Evolutionary conservation across 2,888 invertebrate genomes (phyloP).

Genomic region (Lochmaea crataegi): DNA sequence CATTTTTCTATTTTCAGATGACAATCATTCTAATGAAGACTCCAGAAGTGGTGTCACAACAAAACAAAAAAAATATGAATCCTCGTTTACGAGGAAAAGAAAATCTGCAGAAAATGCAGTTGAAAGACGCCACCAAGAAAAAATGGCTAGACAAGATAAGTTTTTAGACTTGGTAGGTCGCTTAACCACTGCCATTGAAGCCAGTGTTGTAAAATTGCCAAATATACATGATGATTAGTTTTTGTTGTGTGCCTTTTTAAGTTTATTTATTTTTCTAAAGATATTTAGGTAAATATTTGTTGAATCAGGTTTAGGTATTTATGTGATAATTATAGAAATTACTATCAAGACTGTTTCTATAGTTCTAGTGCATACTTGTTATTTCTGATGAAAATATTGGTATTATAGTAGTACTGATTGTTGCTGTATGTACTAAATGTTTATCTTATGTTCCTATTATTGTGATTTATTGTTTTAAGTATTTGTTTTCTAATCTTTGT

Average conservation of each 20-base stretch:
- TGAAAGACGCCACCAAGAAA: background rate
- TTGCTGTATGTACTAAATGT: too few relatives aligned
- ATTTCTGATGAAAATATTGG: too few relatives aligned
- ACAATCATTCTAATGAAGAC: too few relatives aligned
- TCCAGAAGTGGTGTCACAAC: background rate
- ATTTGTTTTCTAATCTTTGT: too few relatives aligned
- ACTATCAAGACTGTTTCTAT: too few relatives aligned
- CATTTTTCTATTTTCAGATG: too few relatives aligned
- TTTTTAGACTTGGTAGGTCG: background rate
- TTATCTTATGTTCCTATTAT: background rate
- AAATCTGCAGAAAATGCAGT: background rate
- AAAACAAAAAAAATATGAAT: background rate
- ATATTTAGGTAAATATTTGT: background rate
- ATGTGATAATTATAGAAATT: too few relatives aligned
- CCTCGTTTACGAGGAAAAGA: background rate
- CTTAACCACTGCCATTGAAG: background rate
- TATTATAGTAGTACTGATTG: too few relatives aligned
- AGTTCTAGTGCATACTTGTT: too few relatives aligned
- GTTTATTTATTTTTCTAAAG: background rate
- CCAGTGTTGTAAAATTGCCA: background rate
- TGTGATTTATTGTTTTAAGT: too few relatives aligned
- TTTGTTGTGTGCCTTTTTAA: background rate
- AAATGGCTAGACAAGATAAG: background rate
- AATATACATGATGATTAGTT: background rate
- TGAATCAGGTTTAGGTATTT: too few relatives aligned